Base-by-base conservation (phyloP, 1,140 invertebrate species). In the Zaprionus tsacasi region DNA sequence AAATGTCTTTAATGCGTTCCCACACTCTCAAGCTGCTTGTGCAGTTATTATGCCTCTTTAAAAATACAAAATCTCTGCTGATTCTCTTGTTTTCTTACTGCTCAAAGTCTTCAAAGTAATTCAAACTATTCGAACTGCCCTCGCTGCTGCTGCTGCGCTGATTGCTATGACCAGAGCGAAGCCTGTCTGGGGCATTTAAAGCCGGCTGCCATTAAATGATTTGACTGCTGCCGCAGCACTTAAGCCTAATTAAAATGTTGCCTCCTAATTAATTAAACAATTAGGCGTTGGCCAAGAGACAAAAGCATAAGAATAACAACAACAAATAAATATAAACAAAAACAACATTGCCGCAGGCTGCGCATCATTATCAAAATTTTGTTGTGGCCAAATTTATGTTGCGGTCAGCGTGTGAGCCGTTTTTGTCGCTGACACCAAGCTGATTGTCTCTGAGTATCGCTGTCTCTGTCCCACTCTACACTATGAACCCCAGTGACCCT, bases 201-300 rank as follows among this genome's bases (percentile, higher is more conserved):
- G 82, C 78, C 76, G 68, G 45, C 52, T 67, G 48, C 72, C 82
- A 82, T 82, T 79, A 79, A 86, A 78, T 81, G 79, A 86, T 87
- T 87, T 81, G 71, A 58, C 69, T 68, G 74, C 69, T 68, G 74
- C 48, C 69, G n/a, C 76, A 87, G 79, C 83, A 87, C 83, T 87
- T 88, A 87, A 82, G 83, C 61, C 83, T 80, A 88, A 87, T 87
- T 87, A 88, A 87, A 87, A 88, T 87, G 77, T 72, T 88, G 67
- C 67, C 70, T 75, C 57, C 82, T 80, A 88, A 87, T 87, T 87
- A 87, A 88, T 88, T 88, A 87, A 87, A 71, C 73, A 88, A 87
- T 88, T 87, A 76, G 66, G 70, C 69, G 38, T 43, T 35, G 30
- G 30, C 35, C 67, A 82, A 59, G 3, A 45, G 40, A 45, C 40